Conservation (phyloP, 2,797 vertebrate species). For the Cyprinella venusta region DNA sequence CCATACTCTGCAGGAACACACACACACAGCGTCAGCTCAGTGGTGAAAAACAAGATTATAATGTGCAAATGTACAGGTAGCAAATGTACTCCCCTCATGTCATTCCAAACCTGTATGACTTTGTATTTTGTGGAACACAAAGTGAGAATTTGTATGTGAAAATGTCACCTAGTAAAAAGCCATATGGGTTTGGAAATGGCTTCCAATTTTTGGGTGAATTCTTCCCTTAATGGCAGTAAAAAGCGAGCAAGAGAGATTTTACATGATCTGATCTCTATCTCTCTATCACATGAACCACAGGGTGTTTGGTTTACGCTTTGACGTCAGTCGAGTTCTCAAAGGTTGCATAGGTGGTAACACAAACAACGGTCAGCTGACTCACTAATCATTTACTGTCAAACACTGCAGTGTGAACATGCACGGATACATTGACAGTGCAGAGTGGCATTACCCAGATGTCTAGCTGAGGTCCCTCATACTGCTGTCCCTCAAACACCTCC, state of each 20-base stretch:
- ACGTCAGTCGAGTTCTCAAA: conserved; percentile 51
- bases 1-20: conserved; percentile 88
- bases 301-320: conserved; percentile 55
- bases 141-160: neutral
- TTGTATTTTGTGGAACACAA: neutral
- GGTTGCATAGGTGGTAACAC: conserved; percentile 40
- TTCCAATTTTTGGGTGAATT: conserved; percentile 5
- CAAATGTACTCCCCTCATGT: neutral
- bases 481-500: conserved; percentile 97
- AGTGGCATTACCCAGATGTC: conserved; percentile 92
- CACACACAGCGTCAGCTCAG: conserved; percentile 27
- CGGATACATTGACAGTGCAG: neutral
- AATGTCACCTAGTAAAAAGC: neutral
- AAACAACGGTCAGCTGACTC: conserved; percentile 59
- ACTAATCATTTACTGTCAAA: conserved; percentile 40
- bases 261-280: conserved; percentile 46
- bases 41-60: neutral
- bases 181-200: neutral
- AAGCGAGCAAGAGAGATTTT: conserved; percentile 23
- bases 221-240: conserved; percentile 28
- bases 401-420: neutral
- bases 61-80: conserved; percentile 46
- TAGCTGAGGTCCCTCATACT: conserved; percentile 97
- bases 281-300: neutral
- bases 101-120: neutral